Conservation (phyloP, 2,888 invertebrate genomes). For the Xestia xanthographa region DNA sequence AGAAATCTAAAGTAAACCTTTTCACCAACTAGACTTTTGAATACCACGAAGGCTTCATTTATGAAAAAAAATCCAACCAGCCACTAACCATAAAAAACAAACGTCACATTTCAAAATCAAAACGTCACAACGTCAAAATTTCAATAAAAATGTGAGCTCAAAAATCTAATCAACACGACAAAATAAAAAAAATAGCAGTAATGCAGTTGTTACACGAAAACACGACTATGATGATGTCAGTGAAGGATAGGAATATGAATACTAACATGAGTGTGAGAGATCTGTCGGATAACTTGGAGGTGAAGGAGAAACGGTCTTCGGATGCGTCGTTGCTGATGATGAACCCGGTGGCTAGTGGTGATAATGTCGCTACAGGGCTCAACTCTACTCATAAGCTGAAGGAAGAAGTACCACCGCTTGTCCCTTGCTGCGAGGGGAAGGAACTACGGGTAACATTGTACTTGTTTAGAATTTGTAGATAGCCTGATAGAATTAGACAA, state of each 20-base stretch:
- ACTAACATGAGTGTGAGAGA: slow-evolving; percentile 65
- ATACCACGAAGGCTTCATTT: not conserved
- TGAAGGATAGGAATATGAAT: slow-evolving; percentile 75
- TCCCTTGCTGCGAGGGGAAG: slow-evolving; percentile 87
- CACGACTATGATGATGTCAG: slow-evolving; percentile 70
- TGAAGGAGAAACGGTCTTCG: slow-evolving; percentile 84
- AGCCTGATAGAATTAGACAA: not conserved
- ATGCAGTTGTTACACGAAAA: slow-evolving; percentile 86
- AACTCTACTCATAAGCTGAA: slow-evolving; percentile 82
- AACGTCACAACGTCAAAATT: slow-evolving; percentile 80
- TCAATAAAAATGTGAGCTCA: slow-evolving; percentile 80
- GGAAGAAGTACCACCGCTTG: slow-evolving; percentile 83
- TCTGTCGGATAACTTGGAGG: slow-evolving; percentile 77
- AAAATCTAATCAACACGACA: slow-evolving; percentile 62
- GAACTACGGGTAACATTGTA: slow-evolving; percentile 79
- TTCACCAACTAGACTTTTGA: not conserved
- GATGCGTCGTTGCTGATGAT: slow-evolving; percentile 80
- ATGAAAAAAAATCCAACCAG: slow-evolving; percentile 11
- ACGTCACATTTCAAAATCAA: slow-evolving; percentile 78
- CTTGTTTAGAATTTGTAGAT: not conserved
- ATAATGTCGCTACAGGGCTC: slow-evolving; percentile 82
- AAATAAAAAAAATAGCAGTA: slow-evolving; percentile 64
- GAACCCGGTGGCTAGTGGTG: slow-evolving; percentile 88
- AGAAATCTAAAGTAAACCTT: not conserved
- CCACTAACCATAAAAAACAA: slow-evolving; percentile 21